Base-by-base conservation (phyloP, 1,140 invertebrate species). In the Pachypsylla venusta region DNA sequence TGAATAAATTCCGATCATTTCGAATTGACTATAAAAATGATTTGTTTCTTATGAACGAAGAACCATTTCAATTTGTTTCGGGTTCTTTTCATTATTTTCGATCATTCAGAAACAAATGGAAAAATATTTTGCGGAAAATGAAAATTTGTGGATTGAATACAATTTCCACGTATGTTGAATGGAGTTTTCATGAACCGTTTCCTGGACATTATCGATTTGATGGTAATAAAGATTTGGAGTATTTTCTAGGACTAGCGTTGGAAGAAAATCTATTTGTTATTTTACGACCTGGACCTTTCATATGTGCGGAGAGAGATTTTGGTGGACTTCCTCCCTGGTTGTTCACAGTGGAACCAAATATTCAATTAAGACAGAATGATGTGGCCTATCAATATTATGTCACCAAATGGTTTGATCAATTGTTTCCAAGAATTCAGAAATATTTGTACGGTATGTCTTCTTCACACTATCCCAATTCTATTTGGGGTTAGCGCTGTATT, bases 51-150 rank as follows among this genome's bases (percentile, higher is more conserved):
- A 81, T 89, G 65, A 87, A 95, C 77, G 91, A 89, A 0, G 64
- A 79, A 67, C 82, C 85, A 0, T 87, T 93, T 67, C 78, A 78
- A n/a, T 93, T 91, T 66, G 74, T 92, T 42, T 84, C 89, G 3
- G 94, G 93, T 0, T 89, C 89, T 57, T 79, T 97, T 61, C 93
- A 98, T 70, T 97, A 96, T 70, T 94, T 91, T 67, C 77, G 93
- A 7, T 77, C 90, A 1, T 89, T 89, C 1, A 77, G 78, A 30
- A 74, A 78, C 28, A 85, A 87, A 66, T 97, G 93, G 93, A 71
- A 81, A 61, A 85, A 93, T 64, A 78, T 90, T 62, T 72, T 98
- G 48, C 69, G 76, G 48, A 92, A 92, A 70, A 78, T 94, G 63
- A 77, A 83, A 69, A 81, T 83, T n/a, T 86, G 84, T 56, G 94